These are phyloP conservation scores for Antennarius maculatus DNA, from an alignment of 2,797 vertebrate species.

Conservation along the genomic window DNA sequence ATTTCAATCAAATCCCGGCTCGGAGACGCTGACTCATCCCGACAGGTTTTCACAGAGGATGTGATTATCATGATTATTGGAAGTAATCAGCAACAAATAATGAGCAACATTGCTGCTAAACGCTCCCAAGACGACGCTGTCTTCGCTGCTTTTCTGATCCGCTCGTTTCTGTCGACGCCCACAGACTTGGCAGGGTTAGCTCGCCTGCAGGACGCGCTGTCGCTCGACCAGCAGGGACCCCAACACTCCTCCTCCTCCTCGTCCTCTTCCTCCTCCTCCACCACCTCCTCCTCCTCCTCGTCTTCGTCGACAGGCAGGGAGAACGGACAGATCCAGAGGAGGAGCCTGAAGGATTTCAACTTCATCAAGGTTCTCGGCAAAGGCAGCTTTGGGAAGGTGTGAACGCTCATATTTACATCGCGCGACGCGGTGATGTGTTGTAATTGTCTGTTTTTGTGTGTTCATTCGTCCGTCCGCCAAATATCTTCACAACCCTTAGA, in stretches of 20 bases:
- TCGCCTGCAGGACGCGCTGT: constrained; percentile 92
- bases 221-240: constrained; percentile 91
- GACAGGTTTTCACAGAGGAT: constrained; percentile 21
- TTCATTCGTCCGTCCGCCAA: no score
- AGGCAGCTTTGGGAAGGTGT: constrained; percentile 98
- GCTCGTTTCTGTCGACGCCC: constrained; percentile 50
- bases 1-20: constrained; percentile 20
- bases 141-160: constrained; percentile 43
- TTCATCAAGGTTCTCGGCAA: constrained; percentile 99
- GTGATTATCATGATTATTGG: constrained; percentile 15
- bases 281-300: constrained; percentile 80
- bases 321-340: constrained; percentile 89
- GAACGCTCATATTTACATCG: not conserved
- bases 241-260: constrained; percentile 86
- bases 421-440: no score
- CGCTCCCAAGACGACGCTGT: constrained; percentile 10
- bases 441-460: no score
- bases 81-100: constrained; percentile 20
- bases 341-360: constrained; percentile 93
- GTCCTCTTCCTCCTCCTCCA: constrained; percentile 69
- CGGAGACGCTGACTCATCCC: constrained; percentile 23
- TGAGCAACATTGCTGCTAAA: constrained; percentile 4
- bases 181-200: constrained; percentile 93
- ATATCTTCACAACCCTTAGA: no score
- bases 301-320: constrained; percentile 85